Percentiles rank a stretch among this genome's conserved stretches.
These are phyloP conservation scores for Tauraco hartlaubi DNA, from an alignment of 2,797 vertebrate species.

Conservation along the genomic window DNA sequence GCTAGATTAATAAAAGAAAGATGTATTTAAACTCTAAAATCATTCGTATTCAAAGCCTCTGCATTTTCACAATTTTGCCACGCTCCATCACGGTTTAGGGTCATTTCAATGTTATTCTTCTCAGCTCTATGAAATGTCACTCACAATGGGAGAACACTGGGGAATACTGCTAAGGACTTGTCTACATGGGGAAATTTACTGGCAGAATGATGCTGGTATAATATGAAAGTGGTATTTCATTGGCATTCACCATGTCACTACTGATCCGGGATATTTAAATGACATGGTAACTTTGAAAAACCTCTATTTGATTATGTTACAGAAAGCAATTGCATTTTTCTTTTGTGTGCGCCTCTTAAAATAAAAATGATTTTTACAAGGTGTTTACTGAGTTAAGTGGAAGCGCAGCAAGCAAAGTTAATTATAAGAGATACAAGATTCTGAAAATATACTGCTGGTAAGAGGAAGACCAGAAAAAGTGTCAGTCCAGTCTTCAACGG, in stretches of 20 bases:
- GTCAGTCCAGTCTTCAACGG: background rate
- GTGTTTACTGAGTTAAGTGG: constrained; percentile 37
- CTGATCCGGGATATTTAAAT: constrained; percentile 37
- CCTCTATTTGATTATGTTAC: constrained; percentile 3
- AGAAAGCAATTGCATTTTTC: constrained; percentile 35
- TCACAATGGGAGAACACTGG: constrained; percentile 50
- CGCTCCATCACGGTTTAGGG: constrained; percentile 16
- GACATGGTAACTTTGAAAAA: constrained; percentile 56
- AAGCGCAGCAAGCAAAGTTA: background rate
- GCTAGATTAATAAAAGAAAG: constrained; percentile 52
- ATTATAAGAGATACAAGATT: background rate
- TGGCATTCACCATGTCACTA: constrained; percentile 48
- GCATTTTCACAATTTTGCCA: constrained; percentile 46
- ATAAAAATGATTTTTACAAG: constrained; percentile 45
- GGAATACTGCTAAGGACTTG: constrained; percentile 38
- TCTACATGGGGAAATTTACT: constrained; percentile 18
- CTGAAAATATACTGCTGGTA: background rate
- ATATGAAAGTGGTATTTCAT: constrained; percentile 33
- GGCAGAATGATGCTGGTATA: constrained; percentile 12
- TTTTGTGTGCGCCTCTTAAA: constrained; percentile 37
- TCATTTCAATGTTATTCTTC: constrained; percentile 52
- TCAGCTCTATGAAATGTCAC: constrained; percentile 51
- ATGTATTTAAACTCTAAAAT: constrained; percentile 38
- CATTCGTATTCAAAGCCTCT: constrained; percentile 32
- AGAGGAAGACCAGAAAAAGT: background rate